Evolutionary conservation across 2,888 invertebrate species (phyloP).

Genomic region (Parapristionchus giblindavisi): DNA sequence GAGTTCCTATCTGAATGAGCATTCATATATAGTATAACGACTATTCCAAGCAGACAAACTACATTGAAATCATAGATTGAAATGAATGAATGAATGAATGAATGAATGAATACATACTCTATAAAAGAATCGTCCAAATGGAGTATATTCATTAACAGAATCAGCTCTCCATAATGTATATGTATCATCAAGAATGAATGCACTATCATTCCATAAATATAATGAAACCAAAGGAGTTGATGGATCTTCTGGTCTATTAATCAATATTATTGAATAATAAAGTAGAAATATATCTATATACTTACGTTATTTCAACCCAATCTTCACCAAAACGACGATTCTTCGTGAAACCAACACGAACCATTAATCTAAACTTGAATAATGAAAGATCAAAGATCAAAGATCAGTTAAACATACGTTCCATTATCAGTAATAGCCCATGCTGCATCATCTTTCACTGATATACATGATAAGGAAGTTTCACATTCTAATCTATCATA

Average conservation of each 20-base stretch:
- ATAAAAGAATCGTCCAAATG: conserved; percentile 30
- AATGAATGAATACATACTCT: conserved; percentile 4
- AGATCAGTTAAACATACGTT: neutral
- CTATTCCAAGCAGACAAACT: neutral
- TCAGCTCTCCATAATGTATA: conserved; percentile 31
- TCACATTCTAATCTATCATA: conserved; percentile 33
- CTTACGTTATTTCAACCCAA: conserved; percentile 31
- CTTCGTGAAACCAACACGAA: conserved; percentile 35
- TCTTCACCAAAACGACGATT: conserved; percentile 36
- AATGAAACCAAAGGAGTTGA: neutral
- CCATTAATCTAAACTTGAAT: conserved; percentile 7
- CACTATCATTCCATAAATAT: neutral
- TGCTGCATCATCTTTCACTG: conserved; percentile 28
- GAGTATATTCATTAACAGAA: conserved; percentile 18
- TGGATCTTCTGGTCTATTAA: conserved; percentile 24
- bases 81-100: too few species aligned
- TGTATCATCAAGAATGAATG: conserved; percentile 26
- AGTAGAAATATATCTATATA: neutral
- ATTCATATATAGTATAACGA: neutral
- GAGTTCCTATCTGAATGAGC: neutral
- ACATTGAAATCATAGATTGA: neutral
- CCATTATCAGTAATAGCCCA: conserved; percentile 35
- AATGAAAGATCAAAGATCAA: neutral
- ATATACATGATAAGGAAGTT: neutral
- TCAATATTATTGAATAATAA: neutral